These are phyloP conservation scores for Polyergus mexicanus DNA, from an alignment of 1,140 invertebrate genomes.

Conservation along the genomic window DNA sequence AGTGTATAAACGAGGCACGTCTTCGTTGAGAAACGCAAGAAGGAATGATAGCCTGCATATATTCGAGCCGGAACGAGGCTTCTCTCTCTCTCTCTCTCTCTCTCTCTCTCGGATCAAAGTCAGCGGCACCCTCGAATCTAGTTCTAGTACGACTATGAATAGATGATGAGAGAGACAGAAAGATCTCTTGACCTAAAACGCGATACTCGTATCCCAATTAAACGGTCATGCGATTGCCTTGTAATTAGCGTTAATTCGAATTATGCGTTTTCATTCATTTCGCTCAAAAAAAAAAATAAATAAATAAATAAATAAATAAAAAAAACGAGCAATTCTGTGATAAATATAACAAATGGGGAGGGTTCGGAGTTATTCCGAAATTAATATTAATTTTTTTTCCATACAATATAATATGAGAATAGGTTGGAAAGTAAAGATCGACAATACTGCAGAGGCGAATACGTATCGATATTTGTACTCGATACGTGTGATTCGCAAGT, in stretches of 20 bases:
- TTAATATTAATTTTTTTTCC: background rate
- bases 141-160: constrained; percentile 84
- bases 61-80: constrained; percentile 76
- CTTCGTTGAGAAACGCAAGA: constrained; percentile 5
- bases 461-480: too few species aligned
- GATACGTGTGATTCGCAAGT: too few species aligned
- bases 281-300: too few species aligned
- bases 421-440: background rate
- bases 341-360: background rate
- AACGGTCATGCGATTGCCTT: constrained; percentile 69
- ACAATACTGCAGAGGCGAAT: too few species aligned
- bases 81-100: too few species aligned
- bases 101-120: constrained; percentile 76
- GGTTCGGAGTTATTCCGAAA: background rate
- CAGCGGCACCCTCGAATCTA: constrained; percentile 78
- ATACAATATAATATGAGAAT: background rate
- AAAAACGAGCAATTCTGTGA: background rate
- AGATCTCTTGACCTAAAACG: constrained; percentile 77
- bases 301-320: too few species aligned
- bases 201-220: constrained; percentile 75
- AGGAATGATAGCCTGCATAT: constrained; percentile 45
- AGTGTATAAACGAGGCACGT: background rate
- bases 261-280: background rate
- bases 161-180: constrained; percentile 73
- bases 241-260: constrained; percentile 60